Conservation (phyloP, 2,797 vertebrate species). For the Capromys pilorides region DNA sequence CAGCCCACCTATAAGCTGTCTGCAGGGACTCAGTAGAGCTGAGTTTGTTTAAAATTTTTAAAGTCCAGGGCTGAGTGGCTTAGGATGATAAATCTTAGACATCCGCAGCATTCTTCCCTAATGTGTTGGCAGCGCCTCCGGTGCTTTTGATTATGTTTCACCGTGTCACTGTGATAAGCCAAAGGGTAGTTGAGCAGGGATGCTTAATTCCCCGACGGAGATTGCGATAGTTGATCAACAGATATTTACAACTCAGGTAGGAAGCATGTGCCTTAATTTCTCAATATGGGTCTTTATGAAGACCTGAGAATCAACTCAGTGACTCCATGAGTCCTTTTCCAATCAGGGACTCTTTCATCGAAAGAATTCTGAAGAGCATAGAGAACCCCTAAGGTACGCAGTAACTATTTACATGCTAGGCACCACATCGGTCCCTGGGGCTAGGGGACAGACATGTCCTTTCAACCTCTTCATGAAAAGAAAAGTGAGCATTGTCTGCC, state of each 20-base stretch:
- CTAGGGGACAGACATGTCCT: neutral
- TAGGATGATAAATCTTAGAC: neutral
- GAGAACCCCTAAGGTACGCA: neutral
- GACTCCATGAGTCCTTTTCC: neutral
- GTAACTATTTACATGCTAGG: neutral
- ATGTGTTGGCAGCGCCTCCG: rapidly evolving
- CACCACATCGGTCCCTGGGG: neutral
- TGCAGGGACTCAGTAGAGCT: conserved; percentile 23
- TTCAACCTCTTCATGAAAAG: neutral
- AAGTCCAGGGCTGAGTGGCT: neutral
- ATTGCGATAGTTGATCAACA: neutral
- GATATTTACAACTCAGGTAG: neutral
- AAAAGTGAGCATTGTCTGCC: neutral
- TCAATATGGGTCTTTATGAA: neutral
- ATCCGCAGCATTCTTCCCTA: neutral
- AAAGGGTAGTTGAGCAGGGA: neutral
- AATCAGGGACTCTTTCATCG: neutral
- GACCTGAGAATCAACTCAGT: neutral
- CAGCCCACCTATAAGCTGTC: conserved; percentile 33
- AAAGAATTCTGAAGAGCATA: neutral
- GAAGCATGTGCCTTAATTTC: neutral
- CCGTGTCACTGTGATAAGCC: neutral
- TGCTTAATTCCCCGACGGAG: neutral
- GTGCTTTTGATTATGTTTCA: neutral
- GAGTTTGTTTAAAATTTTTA: conserved; percentile 39